A percentile compares a stretch with the other conserved stretches of the same genome.
phyloP scores from a whole-genome alignment of 2,113 vertebrate genomes.

The Hymenochirus boettgeri region DNA sequence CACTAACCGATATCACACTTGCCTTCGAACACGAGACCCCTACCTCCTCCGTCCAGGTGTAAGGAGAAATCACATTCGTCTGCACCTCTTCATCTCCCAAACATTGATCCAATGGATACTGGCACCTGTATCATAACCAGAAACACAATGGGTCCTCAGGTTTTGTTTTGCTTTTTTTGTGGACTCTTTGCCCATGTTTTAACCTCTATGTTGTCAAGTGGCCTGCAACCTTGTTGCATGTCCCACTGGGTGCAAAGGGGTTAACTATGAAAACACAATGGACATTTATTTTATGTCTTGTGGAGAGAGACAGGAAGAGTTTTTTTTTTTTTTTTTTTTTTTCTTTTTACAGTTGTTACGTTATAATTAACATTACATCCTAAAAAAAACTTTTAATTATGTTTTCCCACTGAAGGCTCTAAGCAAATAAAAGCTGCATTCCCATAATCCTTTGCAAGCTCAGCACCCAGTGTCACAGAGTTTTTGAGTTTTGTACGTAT shows the following conservation, averaged over 20 bases:
- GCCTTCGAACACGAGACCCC: constrained; percentile 70
- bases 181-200: constrained; percentile 42
- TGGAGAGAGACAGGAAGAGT: constrained; percentile 56
- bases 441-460: constrained; percentile 64
- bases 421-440: constrained; percentile 66
- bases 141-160: neutral
- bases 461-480: constrained; percentile 61
- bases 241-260: constrained; percentile 54
- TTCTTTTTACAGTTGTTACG: constrained; percentile 72
- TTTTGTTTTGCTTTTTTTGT: neutral
- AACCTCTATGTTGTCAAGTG: constrained; percentile 38
- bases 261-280: constrained; percentile 45
- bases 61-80: constrained; percentile 35
- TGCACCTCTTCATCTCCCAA: constrained; percentile 64
- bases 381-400: constrained; percentile 58
- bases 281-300: constrained; percentile 58
- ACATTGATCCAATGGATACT: constrained; percentile 52
- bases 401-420: constrained; percentile 62
- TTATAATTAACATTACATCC: constrained; percentile 59
- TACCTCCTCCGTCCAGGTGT: constrained; percentile 39
- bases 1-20: constrained; percentile 66
- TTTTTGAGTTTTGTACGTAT: constrained; percentile 74
- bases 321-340: constrained; percentile 34
- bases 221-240: constrained; percentile 48
- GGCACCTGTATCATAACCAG: constrained; percentile 47